Percentiles rank a stretch among this genome's conserved stretches.
Conservation (phyloP, 2,888 invertebrate genomes). For the Deilephila elpenor region DNA sequence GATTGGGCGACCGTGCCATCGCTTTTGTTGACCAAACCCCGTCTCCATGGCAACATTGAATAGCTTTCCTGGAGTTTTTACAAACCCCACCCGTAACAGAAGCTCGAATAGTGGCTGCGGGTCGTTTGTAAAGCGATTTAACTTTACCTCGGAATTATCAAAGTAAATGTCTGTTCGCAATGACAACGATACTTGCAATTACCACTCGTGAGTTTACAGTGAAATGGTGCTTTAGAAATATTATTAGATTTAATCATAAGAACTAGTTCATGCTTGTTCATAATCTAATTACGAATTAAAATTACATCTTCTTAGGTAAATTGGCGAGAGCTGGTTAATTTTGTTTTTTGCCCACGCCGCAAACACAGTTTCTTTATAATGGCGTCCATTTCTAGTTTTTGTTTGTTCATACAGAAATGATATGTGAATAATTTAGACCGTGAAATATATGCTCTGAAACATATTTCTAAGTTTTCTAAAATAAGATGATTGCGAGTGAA, state of each 20-base stretch:
- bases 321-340: conserved; percentile 17
- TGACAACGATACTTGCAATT: neutral
- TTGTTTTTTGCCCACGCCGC: conserved; percentile 13
- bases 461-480: no score
- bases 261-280: conserved; percentile 22
- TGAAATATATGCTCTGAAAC: neutral
- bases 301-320: conserved; percentile 8
- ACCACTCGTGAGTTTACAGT: conserved; percentile 25
- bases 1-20: conserved; percentile 25
- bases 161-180: conserved; percentile 12
- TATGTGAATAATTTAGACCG: neutral
- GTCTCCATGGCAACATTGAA: conserved; percentile 80
- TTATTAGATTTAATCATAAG: conserved; percentile 23
- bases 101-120: conserved; percentile 22
- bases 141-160: conserved; percentile 7
- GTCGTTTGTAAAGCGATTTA: neutral
- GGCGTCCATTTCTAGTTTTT: conserved; percentile 9
- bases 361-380: neutral
- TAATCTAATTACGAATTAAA: conserved; percentile 1
- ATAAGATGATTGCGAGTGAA: no score
- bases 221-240: conserved; percentile 21
- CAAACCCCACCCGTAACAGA: conserved; percentile 39
- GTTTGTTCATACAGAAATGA: neutral
- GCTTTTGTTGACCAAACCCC: conserved; percentile 66
- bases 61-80: conserved; percentile 56